These are phyloP conservation scores for Choristoneura rosaceana DNA, from an alignment of 2,888 invertebrate species.

Conservation along the genomic window DNA sequence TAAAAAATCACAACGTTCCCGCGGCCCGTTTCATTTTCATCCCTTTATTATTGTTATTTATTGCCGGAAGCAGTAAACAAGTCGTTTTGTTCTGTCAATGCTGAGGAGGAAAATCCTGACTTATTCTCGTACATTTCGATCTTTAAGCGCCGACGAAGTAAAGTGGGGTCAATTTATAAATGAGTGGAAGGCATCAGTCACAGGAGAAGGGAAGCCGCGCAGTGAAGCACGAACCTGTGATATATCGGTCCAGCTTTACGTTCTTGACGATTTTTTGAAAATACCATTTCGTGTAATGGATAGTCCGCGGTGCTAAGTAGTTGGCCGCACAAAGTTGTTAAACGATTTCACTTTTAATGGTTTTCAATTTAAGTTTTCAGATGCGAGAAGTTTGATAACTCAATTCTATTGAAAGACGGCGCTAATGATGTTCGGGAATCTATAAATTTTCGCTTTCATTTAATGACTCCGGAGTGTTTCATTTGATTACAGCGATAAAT, in stretches of 20 bases:
- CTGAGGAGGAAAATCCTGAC: conserved; percentile 37
- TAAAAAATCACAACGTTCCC: conserved; percentile 17
- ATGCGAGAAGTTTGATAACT: conserved; percentile 69
- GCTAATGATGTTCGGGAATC: conserved; percentile 41
- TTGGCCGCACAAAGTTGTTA: conserved; percentile 62
- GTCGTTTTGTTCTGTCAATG: conserved; percentile 47
- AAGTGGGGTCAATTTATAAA: conserved; percentile 79
- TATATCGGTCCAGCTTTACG: conserved; percentile 70
- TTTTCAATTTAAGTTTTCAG: conserved; percentile 76
- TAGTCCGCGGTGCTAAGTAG: conserved; percentile 67
- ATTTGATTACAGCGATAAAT: conserved; percentile 32
- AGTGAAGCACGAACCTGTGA: conserved; percentile 63
- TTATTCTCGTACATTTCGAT: conserved; percentile 48
- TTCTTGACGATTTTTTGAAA: conserved; percentile 75
- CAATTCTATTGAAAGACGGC: conserved; percentile 57
- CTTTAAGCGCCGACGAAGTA: conserved; percentile 58
- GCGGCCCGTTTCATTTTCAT: conserved; percentile 29
- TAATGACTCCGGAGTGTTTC: conserved; percentile 36
- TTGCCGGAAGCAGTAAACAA: conserved; percentile 48
- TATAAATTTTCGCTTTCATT: conserved; percentile 30
- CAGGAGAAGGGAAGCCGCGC: conserved; percentile 57
- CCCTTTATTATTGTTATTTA: conserved; percentile 28
- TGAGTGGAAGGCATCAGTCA: conserved; percentile 75
- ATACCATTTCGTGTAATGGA: conserved; percentile 68
- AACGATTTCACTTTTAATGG: conserved; percentile 65